These are phyloP conservation scores for Calameuta idolon DNA, from an alignment of 2,888 invertebrate genomes.

Conservation along the genomic window DNA sequence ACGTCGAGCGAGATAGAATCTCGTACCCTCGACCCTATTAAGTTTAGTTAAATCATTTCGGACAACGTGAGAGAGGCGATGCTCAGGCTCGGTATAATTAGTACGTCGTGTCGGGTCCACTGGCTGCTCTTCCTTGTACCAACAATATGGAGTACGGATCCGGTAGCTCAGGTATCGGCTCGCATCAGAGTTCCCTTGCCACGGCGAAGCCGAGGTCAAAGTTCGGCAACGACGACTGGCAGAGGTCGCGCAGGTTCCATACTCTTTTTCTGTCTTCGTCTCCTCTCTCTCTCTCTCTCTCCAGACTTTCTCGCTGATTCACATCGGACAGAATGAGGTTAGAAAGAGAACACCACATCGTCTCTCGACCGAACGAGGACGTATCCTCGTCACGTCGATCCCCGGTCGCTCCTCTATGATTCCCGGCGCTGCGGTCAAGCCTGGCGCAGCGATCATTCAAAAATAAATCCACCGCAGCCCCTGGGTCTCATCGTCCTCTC, in stretches of 20 bases:
- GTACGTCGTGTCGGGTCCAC: not conserved
- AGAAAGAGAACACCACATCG: not conserved
- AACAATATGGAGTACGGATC: not conserved
- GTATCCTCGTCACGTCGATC: not conserved
- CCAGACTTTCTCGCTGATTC: slow-evolving; percentile 13
- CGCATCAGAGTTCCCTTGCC: not conserved
- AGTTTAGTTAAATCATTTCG: not conserved
- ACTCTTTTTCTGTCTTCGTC: slow-evolving; percentile 24
- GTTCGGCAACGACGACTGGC: slow-evolving; percentile 5
- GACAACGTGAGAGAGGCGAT: not conserved
- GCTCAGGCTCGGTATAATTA: not conserved
- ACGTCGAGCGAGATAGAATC: not conserved
- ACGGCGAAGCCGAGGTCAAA: not conserved
- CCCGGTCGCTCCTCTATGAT: not conserved
- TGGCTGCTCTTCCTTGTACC: not conserved
- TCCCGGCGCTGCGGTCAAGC: not conserved
- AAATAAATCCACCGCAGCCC: not conserved
- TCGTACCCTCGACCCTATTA: not conserved
- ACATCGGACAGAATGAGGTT: not conserved
- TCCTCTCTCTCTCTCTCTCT: slow-evolving; percentile 29
- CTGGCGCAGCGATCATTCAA: not conserved
- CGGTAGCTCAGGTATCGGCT: not conserved
- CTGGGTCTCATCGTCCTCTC: not conserved
- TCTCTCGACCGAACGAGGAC: not conserved
- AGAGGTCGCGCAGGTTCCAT: slow-evolving; percentile 18